Percentiles rank a stretch among this genome's conserved stretches.
These are phyloP conservation scores for Parochlus steinenii DNA, from an alignment of 2,888 invertebrate species.

Conservation along the genomic window DNA sequence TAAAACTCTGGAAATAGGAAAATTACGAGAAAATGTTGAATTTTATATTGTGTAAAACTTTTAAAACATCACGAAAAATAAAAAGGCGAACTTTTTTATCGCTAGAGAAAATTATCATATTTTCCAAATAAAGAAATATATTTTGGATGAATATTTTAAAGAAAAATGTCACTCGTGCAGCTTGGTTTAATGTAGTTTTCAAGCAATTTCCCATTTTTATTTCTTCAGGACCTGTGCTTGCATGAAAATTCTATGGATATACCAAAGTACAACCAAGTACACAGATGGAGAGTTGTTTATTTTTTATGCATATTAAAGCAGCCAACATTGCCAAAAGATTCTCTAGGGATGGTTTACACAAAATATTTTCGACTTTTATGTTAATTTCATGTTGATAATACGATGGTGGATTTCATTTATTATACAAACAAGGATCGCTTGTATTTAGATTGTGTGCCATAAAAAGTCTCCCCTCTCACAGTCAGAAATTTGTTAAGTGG, in stretches of 20 bases:
- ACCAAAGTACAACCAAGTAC: background rate
- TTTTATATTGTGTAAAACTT: too few species aligned
- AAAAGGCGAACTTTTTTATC: too few species aligned
- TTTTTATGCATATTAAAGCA: background rate
- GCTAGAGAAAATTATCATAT: too few species aligned
- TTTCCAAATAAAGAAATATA: too few species aligned
- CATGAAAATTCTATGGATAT: constrained; percentile 2
- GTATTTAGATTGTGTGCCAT: background rate
- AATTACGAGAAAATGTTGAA: too few species aligned
- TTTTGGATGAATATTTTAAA: too few species aligned
- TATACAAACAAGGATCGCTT: background rate
- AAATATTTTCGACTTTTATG: constrained; percentile 2
- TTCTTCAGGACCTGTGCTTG: too few species aligned
- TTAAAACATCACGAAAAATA: too few species aligned
- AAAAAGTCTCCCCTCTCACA: background rate
- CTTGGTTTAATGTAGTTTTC: too few species aligned
- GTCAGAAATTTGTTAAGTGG: too few species aligned
- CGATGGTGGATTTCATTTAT: background rate
- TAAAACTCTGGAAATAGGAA: too few species aligned
- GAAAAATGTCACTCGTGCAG: too few species aligned
- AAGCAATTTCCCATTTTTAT: constrained; percentile 9
- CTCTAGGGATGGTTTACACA: constrained; percentile 9
- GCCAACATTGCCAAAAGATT: background rate
- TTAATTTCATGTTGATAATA: background rate
- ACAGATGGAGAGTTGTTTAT: background rate